Evolutionary conservation across 2,888 invertebrate genomes (phyloP), one percentile per base, ranked within the genome.

Genomic region (Epirrhoe tristata): DNA sequence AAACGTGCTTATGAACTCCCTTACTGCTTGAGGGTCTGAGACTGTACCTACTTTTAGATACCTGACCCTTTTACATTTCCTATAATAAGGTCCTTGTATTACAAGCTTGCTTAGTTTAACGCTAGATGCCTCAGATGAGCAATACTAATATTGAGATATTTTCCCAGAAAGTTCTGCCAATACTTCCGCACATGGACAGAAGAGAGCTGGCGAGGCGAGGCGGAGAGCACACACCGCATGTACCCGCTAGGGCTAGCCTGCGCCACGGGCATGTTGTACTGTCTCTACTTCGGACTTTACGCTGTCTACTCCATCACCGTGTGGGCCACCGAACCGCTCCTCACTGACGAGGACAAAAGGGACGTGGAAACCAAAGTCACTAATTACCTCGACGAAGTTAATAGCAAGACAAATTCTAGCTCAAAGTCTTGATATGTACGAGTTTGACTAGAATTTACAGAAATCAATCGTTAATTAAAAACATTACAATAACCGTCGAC

Each of bases 241-340:
- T 71, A 57, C 61, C 86, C 89, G 2, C 16, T 75, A 0, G 82
- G 67, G 0, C 82, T 90, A 31, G 90, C 83, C 1, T 39, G 64
- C 1, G 6, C 77, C 5, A 87, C 89, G 1, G 86, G 75, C 0
- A 14, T 80, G 12, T 76, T 88, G 52, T 91, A 91, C 87, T 59
- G 74, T 0, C 34, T 82, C 6, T 89, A 89, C 84, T 82, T 75
- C 72, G 72, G 63, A 0, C 77, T 89, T 46, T 84, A 77, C 76
- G 77, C 77, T 0, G 24, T 78, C 10, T 77, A 88, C 78, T 77
- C 82, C 6, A 63, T 81, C 0, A 79, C 85, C 0, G 72, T 85
- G 61, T 93, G 93, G 93, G 73, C 89, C 54, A 74, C 89, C 0
- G 89, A 89, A 74, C 92, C 93, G 8, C 79, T 90, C 1, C 79